phyloP scores from a whole-genome alignment of 2,888 invertebrate species.

The Dermolepida albohirtum region DNA sequence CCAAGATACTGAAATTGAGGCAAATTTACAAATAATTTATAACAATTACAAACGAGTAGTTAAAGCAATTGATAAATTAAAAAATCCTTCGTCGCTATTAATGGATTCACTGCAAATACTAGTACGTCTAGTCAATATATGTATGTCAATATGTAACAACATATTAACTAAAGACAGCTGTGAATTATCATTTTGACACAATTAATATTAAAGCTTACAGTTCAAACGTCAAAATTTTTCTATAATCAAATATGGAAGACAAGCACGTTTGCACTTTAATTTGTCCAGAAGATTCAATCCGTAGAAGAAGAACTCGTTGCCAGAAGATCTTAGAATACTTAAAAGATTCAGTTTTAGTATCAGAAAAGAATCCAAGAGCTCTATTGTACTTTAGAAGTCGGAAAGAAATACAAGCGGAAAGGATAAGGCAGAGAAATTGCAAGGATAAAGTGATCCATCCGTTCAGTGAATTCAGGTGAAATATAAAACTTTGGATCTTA shows the following conservation, averaged over 20 bases:
- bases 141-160: too few relatives aligned
- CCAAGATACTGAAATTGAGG: too few relatives aligned
- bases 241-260: background rate
- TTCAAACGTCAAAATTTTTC: too few relatives aligned
- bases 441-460: slow-evolving; percentile 31
- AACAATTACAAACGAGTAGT: too few relatives aligned
- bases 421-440: slow-evolving; percentile 1
- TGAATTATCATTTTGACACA: too few relatives aligned
- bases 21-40: too few relatives aligned
- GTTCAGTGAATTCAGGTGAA: slow-evolving; percentile 33
- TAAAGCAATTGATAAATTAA: too few relatives aligned
- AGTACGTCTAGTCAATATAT: too few relatives aligned
- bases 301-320: slow-evolving; percentile 1
- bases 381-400: slow-evolving; percentile 27
- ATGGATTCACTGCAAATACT: too few relatives aligned
- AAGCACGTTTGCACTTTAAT: slow-evolving; percentile 16
- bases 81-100: too few relatives aligned
- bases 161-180: too few relatives aligned
- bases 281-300: background rate
- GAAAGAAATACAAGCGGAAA: slow-evolving; percentile 21
- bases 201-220: too few relatives aligned
- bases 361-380: slow-evolving; percentile 31
- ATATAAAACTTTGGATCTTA: background rate
- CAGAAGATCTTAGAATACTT: slow-evolving; percentile 1
- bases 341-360: slow-evolving; percentile 13